phyloP scores from a whole-genome alignment of 2,888 invertebrate species.

The Oxycera nigricornis region DNA sequence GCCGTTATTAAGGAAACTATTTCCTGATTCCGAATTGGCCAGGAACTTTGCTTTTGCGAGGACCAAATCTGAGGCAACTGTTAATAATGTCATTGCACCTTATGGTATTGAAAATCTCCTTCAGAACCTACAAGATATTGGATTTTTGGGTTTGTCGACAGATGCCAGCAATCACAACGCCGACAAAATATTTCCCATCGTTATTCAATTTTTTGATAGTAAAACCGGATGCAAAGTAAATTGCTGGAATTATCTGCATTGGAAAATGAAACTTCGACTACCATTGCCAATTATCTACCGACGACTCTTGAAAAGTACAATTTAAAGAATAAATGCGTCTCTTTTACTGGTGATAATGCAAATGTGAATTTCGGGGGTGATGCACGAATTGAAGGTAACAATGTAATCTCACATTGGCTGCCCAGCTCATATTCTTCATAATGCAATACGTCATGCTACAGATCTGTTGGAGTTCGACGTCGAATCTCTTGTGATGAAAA shows the following conservation, averaged over 20 bases:
- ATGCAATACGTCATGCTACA: background rate
- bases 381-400: background rate
- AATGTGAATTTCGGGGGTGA: background rate
- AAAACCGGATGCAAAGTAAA: background rate
- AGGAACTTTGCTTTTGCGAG: background rate
- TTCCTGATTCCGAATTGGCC: background rate
- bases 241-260: conserved; percentile 1
- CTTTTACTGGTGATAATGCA: background rate
- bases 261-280: background rate
- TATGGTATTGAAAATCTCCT: background rate
- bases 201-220: background rate
- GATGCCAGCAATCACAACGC: conserved; percentile 3
- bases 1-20: background rate
- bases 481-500: background rate
- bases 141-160: background rate
- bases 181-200: background rate
- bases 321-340: background rate
- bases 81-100: background rate
- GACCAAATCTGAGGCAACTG: background rate
- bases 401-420: conserved; percentile 1
- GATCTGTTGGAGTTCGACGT: conserved; percentile 2
- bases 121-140: background rate
- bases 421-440: no score
- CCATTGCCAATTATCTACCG: background rate
- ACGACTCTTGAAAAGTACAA: background rate